phyloP scores from a whole-genome alignment of 92 coral and sea anemone species.

The Porites cylindrica region DNA sequence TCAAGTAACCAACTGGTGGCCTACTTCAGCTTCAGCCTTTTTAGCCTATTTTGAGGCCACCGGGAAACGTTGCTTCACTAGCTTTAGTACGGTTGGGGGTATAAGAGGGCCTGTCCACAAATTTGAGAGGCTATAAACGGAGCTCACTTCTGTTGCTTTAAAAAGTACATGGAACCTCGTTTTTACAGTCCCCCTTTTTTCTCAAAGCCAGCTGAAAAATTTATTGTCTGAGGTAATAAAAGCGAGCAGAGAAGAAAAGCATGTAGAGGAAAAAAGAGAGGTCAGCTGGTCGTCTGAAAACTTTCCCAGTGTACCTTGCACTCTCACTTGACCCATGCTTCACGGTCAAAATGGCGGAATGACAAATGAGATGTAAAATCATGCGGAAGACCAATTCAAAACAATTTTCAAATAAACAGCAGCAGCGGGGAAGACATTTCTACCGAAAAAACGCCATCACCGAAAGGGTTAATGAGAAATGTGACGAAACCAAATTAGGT shows the following conservation, averaged over 20 bases:
- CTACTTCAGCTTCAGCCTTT: no score
- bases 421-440: conserved; percentile 39
- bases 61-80: no score
- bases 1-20: no score
- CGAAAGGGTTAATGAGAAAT: conserved; percentile 9
- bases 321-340: neutral
- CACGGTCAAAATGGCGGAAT: conserved; percentile 40
- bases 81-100: no score
- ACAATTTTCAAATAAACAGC: neutral
- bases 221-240: no score
- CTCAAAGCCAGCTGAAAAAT: no score
- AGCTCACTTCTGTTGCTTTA: no score
- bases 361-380: conserved; percentile 66
- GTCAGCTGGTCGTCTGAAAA: neutral
- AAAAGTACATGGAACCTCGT: no score
- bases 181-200: no score
- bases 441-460: conserved; percentile 1
- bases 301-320: neutral
- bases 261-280: neutral
- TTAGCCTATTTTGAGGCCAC: no score
- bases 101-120: no score
- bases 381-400: conserved; percentile 49
- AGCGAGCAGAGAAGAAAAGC: neutral
- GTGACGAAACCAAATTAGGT: conserved; percentile 10
- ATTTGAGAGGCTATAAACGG: no score